Evolutionary conservation across 2,888 invertebrate genomes (phyloP).

Genomic region (Campoletis raptor): DNA sequence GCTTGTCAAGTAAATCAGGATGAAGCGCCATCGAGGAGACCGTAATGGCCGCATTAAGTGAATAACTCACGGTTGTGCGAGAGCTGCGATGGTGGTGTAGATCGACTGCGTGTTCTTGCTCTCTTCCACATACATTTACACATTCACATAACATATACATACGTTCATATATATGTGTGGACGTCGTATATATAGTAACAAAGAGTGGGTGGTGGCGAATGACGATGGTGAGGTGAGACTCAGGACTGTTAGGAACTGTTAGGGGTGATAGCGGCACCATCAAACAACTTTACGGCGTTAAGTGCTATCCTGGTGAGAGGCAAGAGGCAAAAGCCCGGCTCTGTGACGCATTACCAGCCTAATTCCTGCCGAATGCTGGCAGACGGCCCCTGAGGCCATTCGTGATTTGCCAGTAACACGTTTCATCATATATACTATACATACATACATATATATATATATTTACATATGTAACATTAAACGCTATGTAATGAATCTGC

Average conservation of each 20-base stretch:
- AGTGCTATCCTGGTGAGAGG: constrained; percentile 75
- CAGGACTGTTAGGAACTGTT: constrained; percentile 78
- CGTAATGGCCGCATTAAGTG: constrained; percentile 84
- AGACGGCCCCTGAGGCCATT: constrained; percentile 56
- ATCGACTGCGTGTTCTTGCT: constrained; percentile 67
- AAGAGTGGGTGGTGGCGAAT: constrained; percentile 48
- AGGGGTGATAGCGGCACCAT: constrained; percentile 81
- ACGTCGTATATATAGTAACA: not conserved
- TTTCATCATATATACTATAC: constrained; percentile 3
- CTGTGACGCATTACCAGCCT: constrained; percentile 81
- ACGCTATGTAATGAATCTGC: constrained; percentile 11
- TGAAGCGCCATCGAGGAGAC: constrained; percentile 83
- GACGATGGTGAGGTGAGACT: constrained; percentile 56
- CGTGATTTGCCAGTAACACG: constrained; percentile 56
- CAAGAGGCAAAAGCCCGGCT: constrained; percentile 66
- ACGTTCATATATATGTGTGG: not conserved
- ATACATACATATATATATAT: constrained; percentile 8
- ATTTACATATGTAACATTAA: not conserved
- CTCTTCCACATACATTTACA: not conserved
- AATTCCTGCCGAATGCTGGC: constrained; percentile 77
- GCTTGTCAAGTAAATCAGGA: constrained; percentile 84
- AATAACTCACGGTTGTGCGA: constrained; percentile 81
- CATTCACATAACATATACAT: not conserved
- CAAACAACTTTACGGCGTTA: constrained; percentile 82
- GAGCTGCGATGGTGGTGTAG: constrained; percentile 72